phyloP scores from a whole-genome alignment of 2,113 vertebrate species.

The Podiceps cristatus region DNA sequence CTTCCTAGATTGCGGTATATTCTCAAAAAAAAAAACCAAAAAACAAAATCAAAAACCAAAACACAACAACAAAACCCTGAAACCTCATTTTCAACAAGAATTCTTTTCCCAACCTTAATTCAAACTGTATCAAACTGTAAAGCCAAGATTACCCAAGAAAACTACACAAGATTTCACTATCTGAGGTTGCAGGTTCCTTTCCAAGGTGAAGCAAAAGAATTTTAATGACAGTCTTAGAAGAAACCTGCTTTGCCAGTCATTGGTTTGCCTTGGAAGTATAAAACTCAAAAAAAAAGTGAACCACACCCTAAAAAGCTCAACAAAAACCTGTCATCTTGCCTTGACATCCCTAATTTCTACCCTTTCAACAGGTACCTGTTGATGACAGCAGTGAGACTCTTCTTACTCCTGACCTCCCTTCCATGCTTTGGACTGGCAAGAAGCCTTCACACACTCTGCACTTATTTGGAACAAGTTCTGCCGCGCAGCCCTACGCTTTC shows the following conservation, averaged over 20 bases:
- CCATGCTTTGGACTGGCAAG: slow-evolving; percentile 18
- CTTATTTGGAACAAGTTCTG: background rate
- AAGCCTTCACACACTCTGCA: background rate
- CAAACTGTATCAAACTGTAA: background rate
- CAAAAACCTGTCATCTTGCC: background rate
- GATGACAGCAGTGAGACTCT: background rate
- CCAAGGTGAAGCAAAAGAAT: background rate
- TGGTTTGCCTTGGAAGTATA: background rate
- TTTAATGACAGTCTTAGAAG: background rate
- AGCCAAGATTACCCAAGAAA: background rate
- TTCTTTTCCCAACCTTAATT: background rate
- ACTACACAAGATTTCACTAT: background rate
- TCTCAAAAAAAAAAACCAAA: background rate
- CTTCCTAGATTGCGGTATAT: background rate
- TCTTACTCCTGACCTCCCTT: background rate
- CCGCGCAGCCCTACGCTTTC: background rate
- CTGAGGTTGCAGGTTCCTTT: background rate
- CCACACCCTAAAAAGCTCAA: too few relatives aligned
- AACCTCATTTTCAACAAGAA: background rate
- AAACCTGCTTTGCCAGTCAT: background rate
- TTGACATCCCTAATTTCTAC: background rate
- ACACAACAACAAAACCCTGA: too few relatives aligned
- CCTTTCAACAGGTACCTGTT: background rate
- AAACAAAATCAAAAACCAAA: background rate
- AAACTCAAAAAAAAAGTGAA: background rate